Evolutionary conservation across 2,113 vertebrate genomes (phyloP).

Genomic region (Thermophis baileyi): DNA sequence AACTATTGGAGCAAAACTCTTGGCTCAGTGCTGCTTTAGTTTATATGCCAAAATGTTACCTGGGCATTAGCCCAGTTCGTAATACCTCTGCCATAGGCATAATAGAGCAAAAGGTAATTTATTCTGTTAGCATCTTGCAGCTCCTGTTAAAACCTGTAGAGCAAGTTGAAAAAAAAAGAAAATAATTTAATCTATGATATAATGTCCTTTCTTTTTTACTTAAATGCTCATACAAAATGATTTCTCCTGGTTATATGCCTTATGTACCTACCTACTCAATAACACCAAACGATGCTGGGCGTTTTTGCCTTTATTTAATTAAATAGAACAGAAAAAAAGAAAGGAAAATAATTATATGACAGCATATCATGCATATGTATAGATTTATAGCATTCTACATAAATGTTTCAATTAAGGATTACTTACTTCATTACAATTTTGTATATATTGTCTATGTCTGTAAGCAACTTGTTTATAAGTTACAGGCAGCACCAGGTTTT

Average conservation of each 20-base stretch:
- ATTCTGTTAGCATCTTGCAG: neutral
- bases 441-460: neutral
- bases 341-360: neutral
- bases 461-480: neutral
- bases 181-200: neutral
- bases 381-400: neutral
- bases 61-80: neutral
- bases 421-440: neutral
- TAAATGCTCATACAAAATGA: neutral
- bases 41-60: neutral
- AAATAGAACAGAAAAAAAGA: neutral
- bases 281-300: neutral
- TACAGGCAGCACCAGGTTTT: neutral
- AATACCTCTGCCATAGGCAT: neutral
- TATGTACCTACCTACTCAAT: neutral
- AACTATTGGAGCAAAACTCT: neutral
- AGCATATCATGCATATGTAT: neutral
- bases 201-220: neutral
- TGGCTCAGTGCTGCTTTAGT: neutral
- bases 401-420: neutral
- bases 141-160: neutral
- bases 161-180: neutral
- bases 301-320: neutral
- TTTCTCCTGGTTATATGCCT: neutral
- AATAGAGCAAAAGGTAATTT: neutral